Evolutionary conservation across 2,888 invertebrate species (phyloP).

Genomic region (Meteorus cinctellus): DNA sequence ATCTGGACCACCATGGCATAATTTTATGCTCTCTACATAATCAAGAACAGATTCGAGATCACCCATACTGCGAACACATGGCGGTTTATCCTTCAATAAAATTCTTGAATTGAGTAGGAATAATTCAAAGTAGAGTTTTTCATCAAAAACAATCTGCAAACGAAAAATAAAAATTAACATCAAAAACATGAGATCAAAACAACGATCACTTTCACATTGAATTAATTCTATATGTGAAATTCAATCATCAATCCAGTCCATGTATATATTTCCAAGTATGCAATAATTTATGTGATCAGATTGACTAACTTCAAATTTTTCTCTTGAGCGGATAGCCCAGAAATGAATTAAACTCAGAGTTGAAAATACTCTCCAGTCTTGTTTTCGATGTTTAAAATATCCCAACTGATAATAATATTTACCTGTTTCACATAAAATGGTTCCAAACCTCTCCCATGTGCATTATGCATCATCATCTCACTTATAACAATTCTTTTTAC

Average conservation of each 20-base stretch:
- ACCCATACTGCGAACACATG: constrained; percentile 46
- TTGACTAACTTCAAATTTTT: too few species aligned
- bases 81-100: constrained; percentile 52
- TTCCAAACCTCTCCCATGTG: constrained; percentile 46
- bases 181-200: background rate
- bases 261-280: too few species aligned
- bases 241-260: too few species aligned
- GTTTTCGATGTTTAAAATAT: too few species aligned
- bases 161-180: background rate
- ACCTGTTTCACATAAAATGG: constrained; percentile 57
- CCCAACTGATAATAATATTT: background rate
- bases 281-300: too few species aligned
- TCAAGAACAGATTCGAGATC: constrained; percentile 54
- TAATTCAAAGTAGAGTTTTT: constrained; percentile 54
- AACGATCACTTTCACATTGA: too few species aligned
- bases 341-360: too few species aligned
- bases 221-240: too few species aligned
- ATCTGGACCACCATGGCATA: constrained; percentile 56
- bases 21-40: constrained; percentile 52
- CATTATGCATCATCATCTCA: constrained; percentile 48
- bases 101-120: constrained; percentile 52
- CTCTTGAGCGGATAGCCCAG: too few species aligned
- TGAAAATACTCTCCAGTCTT: too few species aligned
- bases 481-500: constrained; percentile 55
- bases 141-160: constrained; percentile 56